phyloP scores from a whole-genome alignment of 2,113 vertebrate genomes.

The Oreocharis arfaki region DNA sequence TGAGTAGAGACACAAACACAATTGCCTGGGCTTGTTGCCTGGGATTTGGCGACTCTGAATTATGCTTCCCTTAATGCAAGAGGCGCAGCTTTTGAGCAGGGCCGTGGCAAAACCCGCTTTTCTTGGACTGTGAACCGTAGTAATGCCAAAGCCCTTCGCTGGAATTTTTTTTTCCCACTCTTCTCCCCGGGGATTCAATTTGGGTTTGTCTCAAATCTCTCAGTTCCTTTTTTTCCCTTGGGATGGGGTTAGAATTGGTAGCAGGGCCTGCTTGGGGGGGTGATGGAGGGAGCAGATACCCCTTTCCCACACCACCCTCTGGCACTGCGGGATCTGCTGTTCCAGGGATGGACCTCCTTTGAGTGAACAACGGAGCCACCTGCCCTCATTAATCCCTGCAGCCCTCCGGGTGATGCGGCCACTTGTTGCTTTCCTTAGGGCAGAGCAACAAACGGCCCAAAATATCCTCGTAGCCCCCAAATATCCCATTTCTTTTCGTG shows the following conservation, averaged over 20 bases:
- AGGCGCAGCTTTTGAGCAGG: background rate
- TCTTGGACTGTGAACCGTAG: background rate
- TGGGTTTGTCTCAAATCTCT: background rate
- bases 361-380: rapidly evolving
- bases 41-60: conserved; percentile 34
- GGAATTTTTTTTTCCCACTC: background rate
- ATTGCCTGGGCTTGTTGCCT: conserved; percentile 43
- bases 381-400: background rate
- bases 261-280: rapidly evolving
- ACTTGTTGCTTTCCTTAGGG: background rate
- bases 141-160: background rate
- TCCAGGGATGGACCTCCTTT: rapidly evolving
- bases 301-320: rapidly evolving
- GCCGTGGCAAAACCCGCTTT: background rate
- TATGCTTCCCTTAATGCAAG: background rate
- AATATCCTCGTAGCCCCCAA: background rate
- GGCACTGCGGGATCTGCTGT: background rate
- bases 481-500: background rate
- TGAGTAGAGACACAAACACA: conserved; percentile 49
- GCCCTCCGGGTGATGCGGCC: rapidly evolving
- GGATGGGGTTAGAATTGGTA: background rate
- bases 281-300: background rate
- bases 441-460: background rate
- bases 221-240: rapidly evolving
- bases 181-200: rapidly evolving